Evolutionary conservation across 2,888 invertebrate genomes (phyloP), one percentile per base, ranked within the genome.

Genomic region (Lutraria lutraria): DNA sequence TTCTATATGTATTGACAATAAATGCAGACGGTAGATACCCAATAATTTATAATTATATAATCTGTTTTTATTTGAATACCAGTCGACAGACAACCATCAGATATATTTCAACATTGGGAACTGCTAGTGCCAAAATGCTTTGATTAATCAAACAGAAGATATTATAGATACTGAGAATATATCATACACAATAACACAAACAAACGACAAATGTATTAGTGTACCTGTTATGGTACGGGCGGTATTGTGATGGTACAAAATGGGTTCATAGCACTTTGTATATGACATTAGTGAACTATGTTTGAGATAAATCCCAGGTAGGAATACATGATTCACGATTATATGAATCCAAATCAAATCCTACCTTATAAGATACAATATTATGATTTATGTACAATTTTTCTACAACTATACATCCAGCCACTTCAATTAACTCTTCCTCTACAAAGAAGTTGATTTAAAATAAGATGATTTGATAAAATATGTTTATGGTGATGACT

Each of bases 11-110:
- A 43, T 43, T 2, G 43, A 43, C 43, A 43, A 43, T 43, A 43
- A 4, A n/a, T n/a, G n/a, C 63, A 25, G 25, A 25, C 15, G 60
- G 21, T 6, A 43, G 19, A 8, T 21, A n/a, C 19, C 25, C 63
- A 68, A 68, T 25, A 25, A 68, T 68, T 68, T 68, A 68, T 68
- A 68, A 68, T 68, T 68, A 68, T 68, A n/a, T 68, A 68, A 68
- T 68, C 25, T 68, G 63, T 56, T 56, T 56, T 16, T 68, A 68
- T 68, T 68, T 68, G 63, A n/a, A 15, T 56, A 56, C 56, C 56
- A 43, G n/a, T 68, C n/a, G 63, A 68, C 25, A n/a, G 63, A 68
- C 12, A 12, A 68, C 63, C 25, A 68, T 68, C 63, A 12, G 63
- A 68, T 68, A 68, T 25, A 68, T 68, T 68, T 68, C 63, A 68